Percentiles rank a stretch among this genome's conserved stretches.
Evolutionary conservation across 37 sponge, comb jelly and placozoan genomes (phyloP).

Genomic region (Dysidea cf. avara): DNA sequence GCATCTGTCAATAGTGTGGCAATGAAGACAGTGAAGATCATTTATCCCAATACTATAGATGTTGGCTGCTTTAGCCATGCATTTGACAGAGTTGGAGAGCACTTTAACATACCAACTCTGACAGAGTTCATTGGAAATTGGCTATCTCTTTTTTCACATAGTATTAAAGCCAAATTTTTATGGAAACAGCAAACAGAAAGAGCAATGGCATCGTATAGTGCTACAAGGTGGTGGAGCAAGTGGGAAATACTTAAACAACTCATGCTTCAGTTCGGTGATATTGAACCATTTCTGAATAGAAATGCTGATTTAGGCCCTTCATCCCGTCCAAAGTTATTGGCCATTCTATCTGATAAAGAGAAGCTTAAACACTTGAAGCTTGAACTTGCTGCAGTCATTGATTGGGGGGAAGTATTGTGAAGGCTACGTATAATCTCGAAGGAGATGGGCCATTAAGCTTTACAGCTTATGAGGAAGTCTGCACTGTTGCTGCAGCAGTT

Average conservation of each 20-base stretch:
- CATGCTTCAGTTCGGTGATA: conserved; percentile 16
- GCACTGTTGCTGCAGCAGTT: neutral
- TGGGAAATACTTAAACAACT: conserved; percentile 2
- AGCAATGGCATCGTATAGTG: conserved; percentile 9
- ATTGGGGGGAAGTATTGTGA: conserved; percentile 30
- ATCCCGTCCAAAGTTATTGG: conserved; percentile 22
- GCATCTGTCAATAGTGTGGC: conserved; percentile 22
- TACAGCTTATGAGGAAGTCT: neutral
- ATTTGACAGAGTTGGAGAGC: conserved; percentile 27
- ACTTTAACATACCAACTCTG: conserved; percentile 14
- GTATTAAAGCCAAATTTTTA: conserved; percentile 6
- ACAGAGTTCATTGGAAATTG: conserved; percentile 8
- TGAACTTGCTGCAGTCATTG: conserved; percentile 8
- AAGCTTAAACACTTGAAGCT: conserved; percentile 3
- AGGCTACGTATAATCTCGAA: conserved; percentile 18
- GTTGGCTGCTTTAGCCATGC: conserved; percentile 27
- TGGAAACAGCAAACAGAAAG: conserved; percentile 20
- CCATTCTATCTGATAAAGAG: conserved; percentile 12
- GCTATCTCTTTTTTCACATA: conserved; percentile 22
- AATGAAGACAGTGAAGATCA: conserved; percentile 14
- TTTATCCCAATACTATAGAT: conserved; percentile 19
- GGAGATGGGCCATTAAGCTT: conserved; percentile 12
- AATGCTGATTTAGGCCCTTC: conserved; percentile 4
- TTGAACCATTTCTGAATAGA: conserved; percentile 6
- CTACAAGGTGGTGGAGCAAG: conserved; percentile 2